Evolutionary conservation across 2,888 invertebrate species (phyloP), one percentile per base, ranked within the genome.

Genomic region (Metopia argyrocephala): DNA sequence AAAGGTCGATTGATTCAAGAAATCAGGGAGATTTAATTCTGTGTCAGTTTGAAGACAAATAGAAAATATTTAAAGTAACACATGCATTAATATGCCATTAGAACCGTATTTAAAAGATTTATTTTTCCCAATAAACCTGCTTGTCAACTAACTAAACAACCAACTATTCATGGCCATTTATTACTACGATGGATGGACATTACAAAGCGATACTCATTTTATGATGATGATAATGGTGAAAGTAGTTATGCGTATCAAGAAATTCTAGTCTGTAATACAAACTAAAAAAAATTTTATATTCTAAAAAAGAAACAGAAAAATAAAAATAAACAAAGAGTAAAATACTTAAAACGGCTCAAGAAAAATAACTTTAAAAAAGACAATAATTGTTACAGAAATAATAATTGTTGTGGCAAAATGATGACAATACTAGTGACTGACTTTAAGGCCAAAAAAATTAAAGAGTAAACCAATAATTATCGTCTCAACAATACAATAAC

Each of bases 241-340:
- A 84, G 84, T 84, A 80, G 84, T 84, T 84, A 59, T 76, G 82
- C 74, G 75, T 78, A 76, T 71, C 84, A 71, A 82, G 83, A 80
- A 82, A 79, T 83, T 84, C 84, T 82, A 66, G 83, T 76, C 79
- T 82, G 46, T 57, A 59, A 61, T 18, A 61, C 50, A 52, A 38
- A 21, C 69, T 48, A 21, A 48, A 18, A 48, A 6, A 54, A 56
- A 76, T 76, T 74, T 50, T 54, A 31, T 64, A 56, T 50, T 48
- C 28, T 48, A 25, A 45, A 61, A 23, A 57, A 46, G 31, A 21
- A 15, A 45, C 28, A 54, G 18, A 23, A 18, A 28, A 21, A n/a
- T 21, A 38, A 12, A 38, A 2, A 31, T 31, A 31, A 12, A 31
- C 15, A 27, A 7, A 18, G 20, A 25, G 54, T 6, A 27, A 57